Evolutionary conservation across 2,888 invertebrate genomes (phyloP), one percentile per base, ranked within the genome.

Genomic region (Prenolepis imparis): DNA sequence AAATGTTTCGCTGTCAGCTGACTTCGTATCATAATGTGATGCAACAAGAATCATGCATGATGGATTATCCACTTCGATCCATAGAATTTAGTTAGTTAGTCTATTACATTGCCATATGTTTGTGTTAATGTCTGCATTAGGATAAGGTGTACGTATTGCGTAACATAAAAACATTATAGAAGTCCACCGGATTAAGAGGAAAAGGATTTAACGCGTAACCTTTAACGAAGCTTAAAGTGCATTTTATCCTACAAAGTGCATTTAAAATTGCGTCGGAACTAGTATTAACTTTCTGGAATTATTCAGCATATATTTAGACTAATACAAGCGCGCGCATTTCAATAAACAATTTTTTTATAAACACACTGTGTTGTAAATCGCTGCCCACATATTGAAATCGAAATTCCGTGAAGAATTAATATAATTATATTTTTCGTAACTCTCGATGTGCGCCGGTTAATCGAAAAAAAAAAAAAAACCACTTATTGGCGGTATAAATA

Each of bases 71-170:
- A n/a, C 44, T 24, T 57, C 12, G 48, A 84, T 48, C 55, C 44
- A 72, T 61, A 59, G 24, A 80, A 73, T 72, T 78, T 72, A 74
- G 66, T 75, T 82, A 86, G 86, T 86, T 87, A 83, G 57, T 21
- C 24, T 41, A 36, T 66, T 66, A 84, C 70, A 85, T 75, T 83
- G 74, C 68, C 36, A 55, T 52, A 36, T 36, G 52, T 63, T 74
- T 68, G 75, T 52, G n/a, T 75, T 74, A 83, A 66, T 61, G 32
- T 64, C 36, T 32, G 59, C 57, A 18, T 55, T n/a, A 41, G 57
- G 74, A 82, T 24, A 73, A 59, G 36, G n/a, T 24, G 21, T 18
- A 15, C 48, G 21, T 15, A 21, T 85, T 85, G 78, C 85, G 55
- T 36, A 84, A 85, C 18, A 48, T 15, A 64, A 59, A 75, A 66